Percentiles rank a stretch among this genome's conserved stretches.
phyloP scores from a whole-genome alignment of 2,113 vertebrate species.

The Rhinolophus sinicus region DNA sequence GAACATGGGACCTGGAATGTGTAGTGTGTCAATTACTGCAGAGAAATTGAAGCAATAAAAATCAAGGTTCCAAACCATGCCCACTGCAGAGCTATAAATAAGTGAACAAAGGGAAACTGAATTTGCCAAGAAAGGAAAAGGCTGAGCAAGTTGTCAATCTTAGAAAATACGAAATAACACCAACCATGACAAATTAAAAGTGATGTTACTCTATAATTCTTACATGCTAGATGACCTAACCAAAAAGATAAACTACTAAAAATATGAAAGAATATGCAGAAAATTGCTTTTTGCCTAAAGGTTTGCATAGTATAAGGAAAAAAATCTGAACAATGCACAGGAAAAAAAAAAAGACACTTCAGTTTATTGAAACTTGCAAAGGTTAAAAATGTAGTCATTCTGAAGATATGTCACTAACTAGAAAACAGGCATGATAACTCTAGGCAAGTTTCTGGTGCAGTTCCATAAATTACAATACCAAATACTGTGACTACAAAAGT shows the following conservation, averaged over 20 bases:
- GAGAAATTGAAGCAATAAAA: conserved; percentile 61
- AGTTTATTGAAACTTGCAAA: conserved; percentile 26
- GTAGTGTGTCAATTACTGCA: conserved; percentile 54
- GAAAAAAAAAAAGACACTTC: neutral
- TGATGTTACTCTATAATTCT: conserved; percentile 14
- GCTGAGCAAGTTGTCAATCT: neutral
- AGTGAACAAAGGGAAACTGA: conserved; percentile 46
- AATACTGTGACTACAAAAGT: neutral
- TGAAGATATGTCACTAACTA: conserved; percentile 36
- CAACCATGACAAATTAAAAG: conserved; percentile 31
- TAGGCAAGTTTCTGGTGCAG: neutral
- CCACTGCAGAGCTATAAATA: conserved; percentile 53
- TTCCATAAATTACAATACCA: conserved; percentile 8
- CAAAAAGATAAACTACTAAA: conserved; percentile 40
- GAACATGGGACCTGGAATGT: conserved; percentile 23
- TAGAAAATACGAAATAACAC: conserved; percentile 61
- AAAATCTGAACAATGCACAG: neutral
- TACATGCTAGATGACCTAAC: neutral
- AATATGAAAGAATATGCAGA: conserved; percentile 17
- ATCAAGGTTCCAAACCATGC: conserved; percentile 45
- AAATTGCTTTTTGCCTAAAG: neutral
- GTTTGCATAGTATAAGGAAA: neutral
- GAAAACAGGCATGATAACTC: neutral
- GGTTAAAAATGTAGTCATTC: neutral
- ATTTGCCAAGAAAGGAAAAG: conserved; percentile 52